Evolutionary conservation across 2,888 invertebrate species (phyloP).

Genomic region (Campoletis raptor): DNA sequence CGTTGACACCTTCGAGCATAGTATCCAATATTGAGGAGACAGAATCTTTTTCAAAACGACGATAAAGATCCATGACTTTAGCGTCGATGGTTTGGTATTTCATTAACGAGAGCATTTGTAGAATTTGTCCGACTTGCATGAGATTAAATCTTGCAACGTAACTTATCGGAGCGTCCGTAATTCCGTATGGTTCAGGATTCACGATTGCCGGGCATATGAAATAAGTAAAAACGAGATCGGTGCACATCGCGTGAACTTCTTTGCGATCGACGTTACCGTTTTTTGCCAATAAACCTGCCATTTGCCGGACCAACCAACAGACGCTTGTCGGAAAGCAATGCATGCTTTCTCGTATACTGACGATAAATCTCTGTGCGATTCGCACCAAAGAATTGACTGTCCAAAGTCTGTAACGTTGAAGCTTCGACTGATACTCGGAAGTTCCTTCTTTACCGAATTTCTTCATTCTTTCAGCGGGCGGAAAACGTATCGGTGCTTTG

Average conservation of each 20-base stretch:
- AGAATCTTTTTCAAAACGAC: slow-evolving; percentile 92
- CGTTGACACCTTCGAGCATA: slow-evolving; percentile 86
- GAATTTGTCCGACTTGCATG: slow-evolving; percentile 95
- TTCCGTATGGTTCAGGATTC: slow-evolving; percentile 97
- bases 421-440: slow-evolving; percentile 90
- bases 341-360: slow-evolving; percentile 93
- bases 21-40: slow-evolving; percentile 92
- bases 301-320: slow-evolving; percentile 95
- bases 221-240: slow-evolving; percentile 96
- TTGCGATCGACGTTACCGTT: slow-evolving; percentile 86
- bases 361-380: slow-evolving; percentile 93
- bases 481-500: slow-evolving; percentile 90
- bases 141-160: slow-evolving; percentile 96
- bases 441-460: slow-evolving; percentile 93
- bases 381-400: slow-evolving; percentile 92
- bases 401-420: slow-evolving; percentile 92
- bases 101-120: slow-evolving; percentile 95
- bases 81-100: slow-evolving; percentile 93
- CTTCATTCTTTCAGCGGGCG: slow-evolving; percentile 86
- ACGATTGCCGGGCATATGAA: slow-evolving; percentile 98
- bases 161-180: slow-evolving; percentile 96
- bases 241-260: slow-evolving; percentile 91
- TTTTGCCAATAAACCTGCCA: slow-evolving; percentile 89
- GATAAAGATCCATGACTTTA: slow-evolving; percentile 91
- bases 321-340: slow-evolving; percentile 96